Evolutionary conservation across 2,797 vertebrate species (phyloP), one percentile per base, ranked within the genome.

Genomic region (Tiaroga cobitis): DNA sequence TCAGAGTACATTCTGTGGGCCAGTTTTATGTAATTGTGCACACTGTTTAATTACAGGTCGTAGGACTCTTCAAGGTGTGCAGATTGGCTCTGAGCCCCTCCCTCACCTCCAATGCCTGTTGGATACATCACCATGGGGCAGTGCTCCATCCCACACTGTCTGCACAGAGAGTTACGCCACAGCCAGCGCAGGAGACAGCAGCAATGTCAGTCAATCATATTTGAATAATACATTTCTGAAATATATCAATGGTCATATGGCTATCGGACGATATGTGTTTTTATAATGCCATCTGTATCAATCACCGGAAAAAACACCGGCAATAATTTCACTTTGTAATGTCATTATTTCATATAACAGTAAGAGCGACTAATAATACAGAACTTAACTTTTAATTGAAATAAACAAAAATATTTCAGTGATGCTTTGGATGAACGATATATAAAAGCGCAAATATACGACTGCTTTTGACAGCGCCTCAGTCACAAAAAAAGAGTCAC

Each of bases 81-180:
- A 29, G 2, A 70, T 24, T 46, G 6, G 13, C 3, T 63, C 8
- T 8, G 59, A 86, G 75, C 5, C 74, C 7, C 26, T 89, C 4
- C 84, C 88, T 29, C 70, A 68, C 24, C 76, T 86, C 29, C 85
- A 79, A 39, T 78, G 26, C 59, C 70, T 90, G 43, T 68, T 73
- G 61, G 90, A 91, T 37, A 85, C 85, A 13, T 81, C 86, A 24
- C 61, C 72, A 32, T 88, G 82, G 78, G 81, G 78, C 77, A 83
- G 72, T 70, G 11, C 83, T 24, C 59, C 21, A 46, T 80, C 89
- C 39, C 43, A 21, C 13, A 80, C 85, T 32, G 24, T 76, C 68
- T 78, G 46, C 79, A 56, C 54, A 2, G 73, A 87, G 34, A 85
- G 61, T 41, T 91, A 89, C 65, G 63, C 39, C 84, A 90, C 86